A percentile compares a stretch with the other conserved stretches of the same genome.
phyloP scores from a whole-genome alignment of 2,113 vertebrate species.

The Eulemur macaco region DNA sequence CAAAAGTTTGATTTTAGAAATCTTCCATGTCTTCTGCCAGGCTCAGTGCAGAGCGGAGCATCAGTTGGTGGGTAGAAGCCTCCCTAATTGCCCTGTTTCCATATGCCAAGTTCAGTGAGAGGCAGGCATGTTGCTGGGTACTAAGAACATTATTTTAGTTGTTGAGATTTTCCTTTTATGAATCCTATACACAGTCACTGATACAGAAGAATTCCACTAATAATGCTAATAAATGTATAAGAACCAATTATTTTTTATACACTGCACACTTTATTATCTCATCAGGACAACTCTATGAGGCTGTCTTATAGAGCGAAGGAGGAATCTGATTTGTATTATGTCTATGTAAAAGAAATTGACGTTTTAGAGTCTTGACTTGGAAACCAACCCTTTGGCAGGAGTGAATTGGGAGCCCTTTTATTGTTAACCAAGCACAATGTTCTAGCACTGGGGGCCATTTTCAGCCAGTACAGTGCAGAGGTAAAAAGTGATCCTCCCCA shows the following conservation, averaged over 20 bases:
- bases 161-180: background rate
- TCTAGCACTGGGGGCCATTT: background rate
- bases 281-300: background rate
- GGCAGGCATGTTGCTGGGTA: background rate
- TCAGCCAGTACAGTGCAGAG: background rate
- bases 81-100: background rate
- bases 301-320: background rate
- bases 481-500: background rate
- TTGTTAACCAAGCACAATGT: background rate
- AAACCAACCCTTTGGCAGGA: background rate
- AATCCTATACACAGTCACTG: background rate
- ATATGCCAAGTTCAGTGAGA: background rate
- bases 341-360: background rate
- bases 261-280: background rate
- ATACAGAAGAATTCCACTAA: background rate
- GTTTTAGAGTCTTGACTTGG: background rate
- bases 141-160: background rate
- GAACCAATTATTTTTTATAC: background rate
- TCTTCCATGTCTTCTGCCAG: background rate
- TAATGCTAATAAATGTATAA: background rate
- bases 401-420: background rate
- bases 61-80: background rate
- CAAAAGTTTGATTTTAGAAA: background rate
- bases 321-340: background rate
- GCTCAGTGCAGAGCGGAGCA: background rate